Base-by-base conservation (phyloP, 2,888 invertebrate species). In the Vesta saturnalis region DNA sequence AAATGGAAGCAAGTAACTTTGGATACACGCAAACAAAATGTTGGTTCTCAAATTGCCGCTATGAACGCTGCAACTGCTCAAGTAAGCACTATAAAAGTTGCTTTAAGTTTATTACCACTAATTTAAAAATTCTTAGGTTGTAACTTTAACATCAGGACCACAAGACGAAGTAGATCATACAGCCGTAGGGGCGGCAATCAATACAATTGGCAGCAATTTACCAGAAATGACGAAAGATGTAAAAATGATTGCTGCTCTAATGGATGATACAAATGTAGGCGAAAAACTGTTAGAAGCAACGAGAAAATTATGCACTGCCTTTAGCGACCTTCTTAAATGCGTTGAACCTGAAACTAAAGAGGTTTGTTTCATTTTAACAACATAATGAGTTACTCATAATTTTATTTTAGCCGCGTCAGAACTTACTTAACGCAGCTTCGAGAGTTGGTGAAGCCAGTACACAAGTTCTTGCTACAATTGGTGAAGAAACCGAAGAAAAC, bases 61-160 rank as follows among this genome's bases (percentile, higher is more conserved):
- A 99, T 99, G 97, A 99, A 96, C 85, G 99, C 99, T 0, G 99
- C 99, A 64, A 99, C 99, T 0, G 99, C 99, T 6, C 97, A 98
- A 85, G 94, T 98, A 58, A 43, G 21, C 8, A 21, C 12, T 23
- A n/a, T 22, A 2, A n/a, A 55, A 16, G 55, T 19, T n/a, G n/a
- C n/a, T n/a, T n/a, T n/a, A n/a, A n/a, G n/a, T n/a, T 2, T 8
- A 14, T 22, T 22, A 47, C 5, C n/a, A 47, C n/a, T 19, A 22
- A 55, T n/a, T 14, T 22, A 6, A 18, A 12, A 55, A 14, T 5
- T 22, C 14, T 56, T 65, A 79, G 78, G 84, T 81, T 1, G 84
- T 84, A 0, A 84, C 84, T 8, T 73, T 84, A 61, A 84, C 82
- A 69, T 76, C 85, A 85, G 91, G 91, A 1, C 86, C 91, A 0